Evolutionary conservation across 2,113 vertebrate species (phyloP).

Genomic region (Pogonocichla stellata): DNA sequence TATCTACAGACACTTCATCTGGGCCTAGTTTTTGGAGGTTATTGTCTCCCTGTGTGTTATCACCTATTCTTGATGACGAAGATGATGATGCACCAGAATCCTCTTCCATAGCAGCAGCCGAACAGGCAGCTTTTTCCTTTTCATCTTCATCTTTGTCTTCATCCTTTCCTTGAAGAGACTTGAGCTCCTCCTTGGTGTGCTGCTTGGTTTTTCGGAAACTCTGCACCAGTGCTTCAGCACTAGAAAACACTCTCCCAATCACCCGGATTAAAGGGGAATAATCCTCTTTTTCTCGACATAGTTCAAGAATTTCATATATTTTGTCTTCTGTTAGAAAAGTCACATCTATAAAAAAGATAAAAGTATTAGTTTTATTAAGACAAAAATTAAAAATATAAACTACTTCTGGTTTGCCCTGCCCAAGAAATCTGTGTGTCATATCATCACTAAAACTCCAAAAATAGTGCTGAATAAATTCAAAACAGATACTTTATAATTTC

Average conservation of each 20-base stretch:
- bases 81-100: constrained; percentile 79
- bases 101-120: constrained; percentile 89
- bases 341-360: constrained; percentile 81
- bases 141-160: constrained; percentile 98
- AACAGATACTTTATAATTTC: not conserved
- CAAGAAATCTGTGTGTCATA: not conserved
- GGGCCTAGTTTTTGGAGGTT: constrained; percentile 75
- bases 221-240: constrained; percentile 87
- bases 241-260: constrained; percentile 93
- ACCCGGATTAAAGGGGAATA: constrained; percentile 90
- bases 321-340: constrained; percentile 90
- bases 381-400: not conserved
- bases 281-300: constrained; percentile 87
- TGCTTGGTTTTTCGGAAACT: constrained; percentile 90
- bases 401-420: not conserved
- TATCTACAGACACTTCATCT: constrained; percentile 88
- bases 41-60: constrained; percentile 78
- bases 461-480: not conserved
- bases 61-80: constrained; percentile 75
- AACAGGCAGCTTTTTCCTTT: constrained; percentile 90
- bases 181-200: constrained; percentile 84
- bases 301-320: constrained; percentile 87
- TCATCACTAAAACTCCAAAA: not conserved
- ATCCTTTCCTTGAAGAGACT: constrained; percentile 94
- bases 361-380: not conserved